Evolutionary conservation across 92 coral and sea anemone genomes (phyloP).

Genomic region (Scolanthus callimorphus): DNA sequence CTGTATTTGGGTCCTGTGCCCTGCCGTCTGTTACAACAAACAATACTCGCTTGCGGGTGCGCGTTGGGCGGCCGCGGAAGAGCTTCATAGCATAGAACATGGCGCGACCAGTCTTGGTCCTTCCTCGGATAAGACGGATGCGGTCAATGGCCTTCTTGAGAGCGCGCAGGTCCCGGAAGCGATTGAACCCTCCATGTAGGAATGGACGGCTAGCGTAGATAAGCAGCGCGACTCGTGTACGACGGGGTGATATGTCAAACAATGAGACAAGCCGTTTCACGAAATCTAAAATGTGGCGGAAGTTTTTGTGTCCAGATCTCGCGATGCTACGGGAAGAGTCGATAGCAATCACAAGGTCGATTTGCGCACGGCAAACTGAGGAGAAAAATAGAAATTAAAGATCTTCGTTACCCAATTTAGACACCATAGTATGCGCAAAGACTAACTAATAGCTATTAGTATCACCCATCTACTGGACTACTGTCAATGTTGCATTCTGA

Average conservation of each 20-base stretch:
- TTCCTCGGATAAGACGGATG: slow-evolving; percentile 73
- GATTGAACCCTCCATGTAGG: slow-evolving; percentile 33
- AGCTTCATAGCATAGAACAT: slow-evolving; percentile 45
- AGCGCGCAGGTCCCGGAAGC: slow-evolving; percentile 33
- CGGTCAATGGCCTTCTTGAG: slow-evolving; percentile 57
- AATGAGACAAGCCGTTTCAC: slow-evolving; percentile 45
- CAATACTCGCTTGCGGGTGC: slow-evolving; percentile 6
- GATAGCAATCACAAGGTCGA: slow-evolving; percentile 70
- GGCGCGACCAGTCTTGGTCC: slow-evolving; percentile 74
- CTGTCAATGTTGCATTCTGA: too few species aligned
- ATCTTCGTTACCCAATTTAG: too few species aligned
- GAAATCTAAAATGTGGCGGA: slow-evolving; percentile 37
- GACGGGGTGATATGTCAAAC: slow-evolving; percentile 51
- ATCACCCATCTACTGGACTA: too few species aligned
- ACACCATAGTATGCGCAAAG: too few species aligned
- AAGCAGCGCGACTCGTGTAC: slow-evolving; percentile 53
- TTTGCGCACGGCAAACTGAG: slow-evolving; percentile 52
- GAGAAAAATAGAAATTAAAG: too few species aligned
- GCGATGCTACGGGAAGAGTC: slow-evolving; percentile 86
- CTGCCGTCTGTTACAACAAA: slow-evolving; percentile 49
- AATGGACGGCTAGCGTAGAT: slow-evolving; percentile 23
- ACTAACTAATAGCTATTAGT: too few species aligned
- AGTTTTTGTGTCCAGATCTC: slow-evolving; percentile 21
- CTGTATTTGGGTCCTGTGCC: slow-evolving; percentile 31
- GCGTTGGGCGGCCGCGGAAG: slow-evolving; percentile 37